These are phyloP conservation scores for Orbicella faveolata DNA, from an alignment of 64 coral and sea anemone species.

Conservation along the genomic window DNA sequence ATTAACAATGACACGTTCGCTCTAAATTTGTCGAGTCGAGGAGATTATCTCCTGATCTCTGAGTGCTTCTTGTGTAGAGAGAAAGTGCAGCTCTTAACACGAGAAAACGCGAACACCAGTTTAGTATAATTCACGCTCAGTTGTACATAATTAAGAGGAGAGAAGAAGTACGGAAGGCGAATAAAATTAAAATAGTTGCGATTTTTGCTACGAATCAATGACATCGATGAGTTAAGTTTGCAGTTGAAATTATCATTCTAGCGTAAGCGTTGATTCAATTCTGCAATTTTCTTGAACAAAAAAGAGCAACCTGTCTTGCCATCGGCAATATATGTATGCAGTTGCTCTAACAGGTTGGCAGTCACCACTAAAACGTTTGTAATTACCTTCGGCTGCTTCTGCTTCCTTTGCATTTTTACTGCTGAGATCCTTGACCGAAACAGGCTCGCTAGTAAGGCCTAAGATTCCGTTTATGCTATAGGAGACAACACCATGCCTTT, in stretches of 20 bases:
- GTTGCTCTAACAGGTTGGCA: neutral
- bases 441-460: constrained; percentile 38
- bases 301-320: neutral
- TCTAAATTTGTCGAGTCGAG: neutral
- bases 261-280: neutral
- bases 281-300: neutral
- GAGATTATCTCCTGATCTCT: too few relatives aligned
- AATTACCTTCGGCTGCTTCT: constrained; percentile 22
- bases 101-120: too few relatives aligned
- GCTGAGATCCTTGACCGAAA: neutral
- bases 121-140: neutral
- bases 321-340: neutral
- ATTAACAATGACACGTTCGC: neutral
- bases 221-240: neutral
- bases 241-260: neutral
- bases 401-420: constrained; percentile 4
- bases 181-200: neutral
- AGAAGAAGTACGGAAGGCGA: neutral
- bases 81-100: too few relatives aligned
- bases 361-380: neutral
- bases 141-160: neutral
- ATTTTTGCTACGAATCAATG: neutral
- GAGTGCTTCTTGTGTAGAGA: neutral
- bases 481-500: constrained; percentile 37
- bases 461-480: constrained; percentile 84